A percentile compares a stretch with the other conserved stretches of the same genome.
Conservation (phyloP, 2,113 vertebrate genomes). For the Coregonus clupeaformis region DNA sequence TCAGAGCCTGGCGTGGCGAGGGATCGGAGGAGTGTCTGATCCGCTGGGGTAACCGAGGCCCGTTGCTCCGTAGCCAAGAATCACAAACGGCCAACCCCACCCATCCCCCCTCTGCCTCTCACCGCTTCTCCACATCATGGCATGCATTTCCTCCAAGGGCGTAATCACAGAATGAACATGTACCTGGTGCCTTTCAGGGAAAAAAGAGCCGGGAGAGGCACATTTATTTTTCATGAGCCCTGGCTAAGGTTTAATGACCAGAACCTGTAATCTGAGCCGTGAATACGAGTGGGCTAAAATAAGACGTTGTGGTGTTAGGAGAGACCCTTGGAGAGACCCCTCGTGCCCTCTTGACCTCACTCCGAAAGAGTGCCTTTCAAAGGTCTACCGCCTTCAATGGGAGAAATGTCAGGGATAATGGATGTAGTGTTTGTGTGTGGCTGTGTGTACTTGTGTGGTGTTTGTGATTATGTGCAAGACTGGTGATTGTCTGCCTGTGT, state of each 20-base stretch:
- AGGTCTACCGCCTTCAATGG: constrained; percentile 38
- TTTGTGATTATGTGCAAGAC: too few relatives aligned
- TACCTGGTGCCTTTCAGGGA: constrained; percentile 48
- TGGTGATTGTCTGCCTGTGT: not conserved
- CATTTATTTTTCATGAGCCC: constrained; percentile 64
- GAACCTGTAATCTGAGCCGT: constrained; percentile 61
- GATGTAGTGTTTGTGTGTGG: constrained; percentile 18
- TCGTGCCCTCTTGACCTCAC: constrained; percentile 42
- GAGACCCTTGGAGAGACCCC: constrained; percentile 58
- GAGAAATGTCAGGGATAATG: constrained; percentile 41
- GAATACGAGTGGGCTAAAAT: constrained; percentile 55
- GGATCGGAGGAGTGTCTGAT: constrained; percentile 19
- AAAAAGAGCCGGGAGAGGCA: constrained; percentile 41
- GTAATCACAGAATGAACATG: constrained; percentile 31
- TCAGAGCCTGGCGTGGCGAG: constrained; percentile 12
- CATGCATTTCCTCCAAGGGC: constrained; percentile 29
- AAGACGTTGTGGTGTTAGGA: constrained; percentile 56
- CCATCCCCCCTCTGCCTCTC: constrained; percentile 1
- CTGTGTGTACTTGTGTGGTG: not conserved
- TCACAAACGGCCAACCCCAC: constrained; percentile 22
- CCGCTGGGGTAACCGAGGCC: not conserved
- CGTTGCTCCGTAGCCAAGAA: not conserved
- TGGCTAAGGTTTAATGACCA: constrained; percentile 52
- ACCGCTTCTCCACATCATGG: constrained; percentile 11
- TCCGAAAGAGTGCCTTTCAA: constrained; percentile 46